Base-by-base conservation (phyloP, 1,140 invertebrate genomes). In the Drosophila repleta region DNA sequence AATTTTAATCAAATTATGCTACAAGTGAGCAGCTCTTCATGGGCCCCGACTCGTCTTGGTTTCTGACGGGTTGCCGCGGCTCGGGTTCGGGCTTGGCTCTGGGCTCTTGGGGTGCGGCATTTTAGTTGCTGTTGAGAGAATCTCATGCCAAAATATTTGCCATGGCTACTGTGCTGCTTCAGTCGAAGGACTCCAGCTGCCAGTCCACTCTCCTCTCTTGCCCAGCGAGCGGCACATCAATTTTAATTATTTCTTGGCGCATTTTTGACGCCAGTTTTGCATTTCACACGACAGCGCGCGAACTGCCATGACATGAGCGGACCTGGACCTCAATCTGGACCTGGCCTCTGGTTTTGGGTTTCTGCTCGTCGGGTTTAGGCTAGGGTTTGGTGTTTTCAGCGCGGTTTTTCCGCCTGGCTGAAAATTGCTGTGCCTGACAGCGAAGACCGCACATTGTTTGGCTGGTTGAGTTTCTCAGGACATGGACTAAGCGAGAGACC, bases 1-100 rank as follows among this genome's bases (percentile, higher is more conserved):
- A 72, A 79, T 73, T 82, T 87, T 87, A 85, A 85, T 85, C 81
- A 87, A 85, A 85, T 85, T 85, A 87, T 82, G 74, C 63, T 57
- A 43, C 56, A 75, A 74, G 71, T 57, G 72, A 65, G 60, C 69
- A 67, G 39, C 55, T 41, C 43, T 39, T 29, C 21, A 51, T 58
- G 57, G 39, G 5, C 60, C 55, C 53, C 60, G 63, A 43, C 72
- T 66, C 41, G n/a, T 20, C 60, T n/a, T 69, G 35, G 46, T 15
- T 26, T 21, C 48, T n/a, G 32, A 46, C 3, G 18, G 17, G 48
- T 21, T 55, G 21, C 4, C 39, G 37, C 4, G 48, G 48, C 41
- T 18, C 3, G 13, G 17, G 20, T 13, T 58, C 10, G 3, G 3
- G 3, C 3, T 29, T 3, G 26, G 43, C 11, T 46, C 46, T 77